Conservation (phyloP, 2,113 vertebrate species). For the Ctenodactylus gundi region DNA sequence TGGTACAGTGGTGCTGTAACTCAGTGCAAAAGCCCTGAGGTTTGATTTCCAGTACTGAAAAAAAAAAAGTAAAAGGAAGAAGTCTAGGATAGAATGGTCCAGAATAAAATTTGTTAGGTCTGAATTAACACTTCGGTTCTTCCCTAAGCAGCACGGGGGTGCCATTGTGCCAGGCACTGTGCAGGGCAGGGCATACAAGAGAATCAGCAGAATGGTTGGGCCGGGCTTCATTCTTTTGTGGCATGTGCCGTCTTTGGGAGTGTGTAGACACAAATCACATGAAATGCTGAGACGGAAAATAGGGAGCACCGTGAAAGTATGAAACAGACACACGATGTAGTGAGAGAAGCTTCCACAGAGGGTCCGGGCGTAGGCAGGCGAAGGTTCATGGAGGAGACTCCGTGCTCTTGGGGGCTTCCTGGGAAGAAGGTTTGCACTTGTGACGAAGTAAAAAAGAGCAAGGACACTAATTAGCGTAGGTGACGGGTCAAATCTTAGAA, state of each 20-base stretch:
- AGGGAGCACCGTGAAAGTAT: neutral
- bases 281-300: neutral
- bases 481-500: neutral
- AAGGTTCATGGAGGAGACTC: neutral
- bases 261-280: neutral
- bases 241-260: neutral
- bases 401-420: neutral
- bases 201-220: too few species aligned
- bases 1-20: neutral
- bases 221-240: neutral
- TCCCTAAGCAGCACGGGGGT: neutral
- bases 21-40: neutral
- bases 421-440: neutral
- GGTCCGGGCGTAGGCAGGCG: neutral
- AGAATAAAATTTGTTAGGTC: neutral
- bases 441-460: neutral
- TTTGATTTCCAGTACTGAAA: neutral
- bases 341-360: neutral
- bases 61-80: neutral
- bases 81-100: neutral
- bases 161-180: neutral
- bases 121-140: neutral
- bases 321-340: neutral
- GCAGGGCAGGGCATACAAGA: too few species aligned
- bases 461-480: neutral